Evolutionary conservation across 2,888 invertebrate species (phyloP), one percentile per base, ranked within the genome.

Genomic region (Xylophagus ater): DNA sequence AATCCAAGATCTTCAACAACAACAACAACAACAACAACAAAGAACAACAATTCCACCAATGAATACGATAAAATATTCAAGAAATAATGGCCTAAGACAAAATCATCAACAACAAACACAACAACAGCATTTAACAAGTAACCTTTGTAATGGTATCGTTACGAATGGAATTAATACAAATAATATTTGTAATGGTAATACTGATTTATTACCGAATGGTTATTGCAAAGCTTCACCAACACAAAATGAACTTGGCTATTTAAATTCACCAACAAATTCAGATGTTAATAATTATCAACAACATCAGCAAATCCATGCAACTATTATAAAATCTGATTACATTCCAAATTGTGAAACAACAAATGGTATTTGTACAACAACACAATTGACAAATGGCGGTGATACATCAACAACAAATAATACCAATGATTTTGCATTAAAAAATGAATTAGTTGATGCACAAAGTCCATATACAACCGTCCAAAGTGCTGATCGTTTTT

Each of bases 221-320:
- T 65, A 65, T 43, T 65, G 65, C 48, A 65, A 65, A 46, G 53
- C 59, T 13, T 65, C 65, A 43, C 62, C 64, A 30, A 57, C 59
- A 41, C 53, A 56, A 26, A 59, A 61, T 43, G 61, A 64, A 40
- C 52, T 63, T 30, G 59, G 61, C 41, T 63, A 63, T 41, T 46
- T 62, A 28, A 57, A 53, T 43, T 61, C 62, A 21, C 60, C 62
- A 24, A 45, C 12, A 18, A 36, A 42, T 41, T 15, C 41, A 30
- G 40, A 48, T 3, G 41, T 41, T 2, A 41, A 41, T n/a, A 37
- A 34, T 9, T 38, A 37, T 8, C 40, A 33, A 8, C 39, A 39
- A 6, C 41, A 41, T 30, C 35, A 35, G 6, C 33, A 38, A 17
- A 34, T 30, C 32, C 25, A 39, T 10, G 17, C 15, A 1, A 23